Percentiles rank a stretch among this genome's conserved stretches.
Evolutionary conservation across 2,888 invertebrate genomes (phyloP).

Genomic region (Nemurella pictetii): DNA sequence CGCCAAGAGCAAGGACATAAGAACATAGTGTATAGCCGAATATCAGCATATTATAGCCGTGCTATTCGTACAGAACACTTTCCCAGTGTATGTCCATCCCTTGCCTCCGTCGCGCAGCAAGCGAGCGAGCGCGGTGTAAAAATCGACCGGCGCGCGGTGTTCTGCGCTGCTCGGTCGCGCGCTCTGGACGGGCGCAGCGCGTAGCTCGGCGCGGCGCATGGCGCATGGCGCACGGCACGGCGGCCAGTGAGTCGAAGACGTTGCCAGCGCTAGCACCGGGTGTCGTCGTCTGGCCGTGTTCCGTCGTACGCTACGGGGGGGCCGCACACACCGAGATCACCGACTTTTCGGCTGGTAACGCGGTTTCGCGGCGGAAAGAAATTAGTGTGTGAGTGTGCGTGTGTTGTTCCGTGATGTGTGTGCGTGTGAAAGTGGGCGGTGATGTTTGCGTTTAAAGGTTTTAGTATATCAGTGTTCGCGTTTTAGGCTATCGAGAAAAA

Average conservation of each 20-base stretch:
- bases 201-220: neutral
- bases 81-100: neutral
- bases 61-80: neutral
- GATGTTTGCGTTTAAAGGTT: neutral
- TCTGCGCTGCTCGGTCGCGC: neutral
- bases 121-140: neutral
- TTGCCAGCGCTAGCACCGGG: neutral
- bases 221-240: neutral
- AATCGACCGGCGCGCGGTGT: neutral
- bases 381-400: too few species aligned
- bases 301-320: too few species aligned
- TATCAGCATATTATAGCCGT: too few species aligned
- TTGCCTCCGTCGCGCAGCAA: neutral
- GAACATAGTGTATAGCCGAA: too few species aligned
- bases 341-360: too few species aligned
- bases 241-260: neutral
- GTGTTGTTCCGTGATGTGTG: too few species aligned
- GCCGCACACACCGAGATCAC: too few species aligned
- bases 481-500: neutral
- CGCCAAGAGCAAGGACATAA: too few species aligned
- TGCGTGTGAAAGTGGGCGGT: too few species aligned
- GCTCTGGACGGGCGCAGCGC: neutral
- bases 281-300: too few species aligned
- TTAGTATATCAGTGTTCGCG: neutral
- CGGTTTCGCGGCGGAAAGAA: too few species aligned